Evolutionary conservation across 2,888 invertebrate species (phyloP).

Genomic region (Empis stercorea): DNA sequence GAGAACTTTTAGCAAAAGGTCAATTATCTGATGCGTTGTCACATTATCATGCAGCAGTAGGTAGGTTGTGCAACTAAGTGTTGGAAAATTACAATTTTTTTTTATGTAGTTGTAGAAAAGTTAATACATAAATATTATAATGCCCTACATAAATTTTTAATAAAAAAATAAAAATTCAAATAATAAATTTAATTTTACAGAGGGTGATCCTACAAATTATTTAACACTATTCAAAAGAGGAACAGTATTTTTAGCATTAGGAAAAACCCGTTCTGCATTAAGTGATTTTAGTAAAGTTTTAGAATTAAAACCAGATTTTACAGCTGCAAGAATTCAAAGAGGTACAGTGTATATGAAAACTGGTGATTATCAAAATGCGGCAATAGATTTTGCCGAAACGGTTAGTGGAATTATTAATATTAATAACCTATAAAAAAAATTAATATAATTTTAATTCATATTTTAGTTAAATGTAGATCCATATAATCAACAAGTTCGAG

Average conservation of each 20-base stretch:
- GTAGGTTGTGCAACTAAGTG: slow-evolving; percentile 41
- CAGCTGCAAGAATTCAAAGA: slow-evolving; percentile 69
- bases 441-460: slow-evolving; percentile 2
- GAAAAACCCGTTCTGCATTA: slow-evolving; percentile 89
- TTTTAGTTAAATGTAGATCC: slow-evolving; percentile 55
- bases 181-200: slow-evolving; percentile 38
- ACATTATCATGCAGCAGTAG: slow-evolving; percentile 96
- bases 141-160: too few relatives aligned
- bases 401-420: slow-evolving; percentile 45
- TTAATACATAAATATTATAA: too few relatives aligned
- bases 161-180: background rate
- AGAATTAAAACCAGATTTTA: slow-evolving; percentile 89
- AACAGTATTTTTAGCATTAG: slow-evolving; percentile 89
- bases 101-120: too few relatives aligned
- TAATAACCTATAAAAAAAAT: background rate
- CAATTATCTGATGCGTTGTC: slow-evolving; percentile 92
- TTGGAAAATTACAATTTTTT: too few relatives aligned
- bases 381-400: slow-evolving; percentile 68
- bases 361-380: slow-evolving; percentile 71
- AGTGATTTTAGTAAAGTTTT: slow-evolving; percentile 87
- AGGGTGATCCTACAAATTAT: slow-evolving; percentile 92
- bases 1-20: slow-evolving; percentile 79
- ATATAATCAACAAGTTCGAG: slow-evolving; percentile 60
- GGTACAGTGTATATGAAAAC: slow-evolving; percentile 83
- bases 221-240: slow-evolving; percentile 92